Evolutionary conservation across 2,113 vertebrate species (phyloP).

Genomic region (Oreotrochilus melanogaster): DNA sequence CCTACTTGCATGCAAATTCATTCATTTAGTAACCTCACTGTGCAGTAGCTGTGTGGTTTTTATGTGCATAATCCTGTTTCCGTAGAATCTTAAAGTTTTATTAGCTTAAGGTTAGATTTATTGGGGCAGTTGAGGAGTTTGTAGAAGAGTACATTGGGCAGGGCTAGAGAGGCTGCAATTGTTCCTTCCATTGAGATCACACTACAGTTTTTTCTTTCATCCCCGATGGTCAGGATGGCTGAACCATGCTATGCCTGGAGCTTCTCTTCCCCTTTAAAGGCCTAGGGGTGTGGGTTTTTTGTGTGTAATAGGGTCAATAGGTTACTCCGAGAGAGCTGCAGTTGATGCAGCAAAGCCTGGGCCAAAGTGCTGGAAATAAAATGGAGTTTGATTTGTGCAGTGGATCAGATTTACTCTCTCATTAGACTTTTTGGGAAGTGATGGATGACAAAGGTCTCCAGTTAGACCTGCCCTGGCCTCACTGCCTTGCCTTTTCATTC

Average conservation of each 20-base stretch:
- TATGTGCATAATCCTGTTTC: not conserved
- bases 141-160: not conserved
- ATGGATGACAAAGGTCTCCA: not conserved
- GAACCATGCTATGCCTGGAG: not conserved
- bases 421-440: not conserved
- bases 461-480: not conserved
- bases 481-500: not conserved
- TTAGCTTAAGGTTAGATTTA: not conserved
- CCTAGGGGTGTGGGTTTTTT: not conserved
- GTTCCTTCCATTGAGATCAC: not conserved
- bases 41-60: not conserved
- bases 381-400: not conserved
- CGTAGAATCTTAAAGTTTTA: not conserved
- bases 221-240: not conserved
- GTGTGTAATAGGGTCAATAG: not conserved
- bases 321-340: not conserved
- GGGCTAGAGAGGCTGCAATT: not conserved
- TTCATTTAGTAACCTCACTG: not conserved
- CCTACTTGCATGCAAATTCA: slow-evolving; percentile 2
- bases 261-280: not conserved
- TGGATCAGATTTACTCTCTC: not conserved
- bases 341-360: not conserved
- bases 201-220: not conserved
- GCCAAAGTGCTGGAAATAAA: not conserved
- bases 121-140: not conserved